Percentiles rank a stretch among this genome's conserved stretches.
Conservation (phyloP, 2,797 vertebrate genomes). For the Phoeniculus purpureus region DNA sequence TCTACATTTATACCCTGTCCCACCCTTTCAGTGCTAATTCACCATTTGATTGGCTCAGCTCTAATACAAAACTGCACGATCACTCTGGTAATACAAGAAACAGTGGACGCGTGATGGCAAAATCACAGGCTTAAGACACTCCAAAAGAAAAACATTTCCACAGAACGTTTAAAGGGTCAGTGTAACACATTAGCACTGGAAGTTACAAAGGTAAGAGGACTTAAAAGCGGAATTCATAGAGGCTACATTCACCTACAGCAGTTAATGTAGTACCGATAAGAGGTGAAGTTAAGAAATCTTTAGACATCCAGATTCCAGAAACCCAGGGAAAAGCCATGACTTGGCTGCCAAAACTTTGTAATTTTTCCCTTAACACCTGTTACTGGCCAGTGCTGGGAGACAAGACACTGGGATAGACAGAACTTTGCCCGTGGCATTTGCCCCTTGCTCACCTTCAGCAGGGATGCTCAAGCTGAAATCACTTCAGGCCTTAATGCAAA, state of each 20-base stretch:
- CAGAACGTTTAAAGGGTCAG: fast-evolving
- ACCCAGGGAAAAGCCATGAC: background rate
- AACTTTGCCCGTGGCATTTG: background rate
- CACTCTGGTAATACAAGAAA: background rate
- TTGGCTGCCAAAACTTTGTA: background rate
- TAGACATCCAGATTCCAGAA: background rate
- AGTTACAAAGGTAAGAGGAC: background rate
- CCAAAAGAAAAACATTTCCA: background rate
- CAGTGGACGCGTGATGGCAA: background rate
- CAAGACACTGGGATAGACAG: background rate
- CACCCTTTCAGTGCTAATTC: background rate
- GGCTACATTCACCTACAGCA: background rate
- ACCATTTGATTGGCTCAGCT: background rate
- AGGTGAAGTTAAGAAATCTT: background rate
- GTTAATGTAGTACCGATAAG: fast-evolving
- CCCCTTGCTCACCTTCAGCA: background rate
- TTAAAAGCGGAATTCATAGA: background rate
- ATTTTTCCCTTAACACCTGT: background rate
- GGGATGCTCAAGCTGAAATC: background rate
- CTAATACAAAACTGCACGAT: background rate
- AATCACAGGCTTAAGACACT: background rate
- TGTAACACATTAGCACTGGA: background rate
- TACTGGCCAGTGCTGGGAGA: background rate
- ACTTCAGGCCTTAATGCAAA: background rate
- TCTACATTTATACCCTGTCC: background rate